phyloP scores from a whole-genome alignment of 2,797 vertebrate genomes.

The Microctenopoma stevenorrisi region DNA sequence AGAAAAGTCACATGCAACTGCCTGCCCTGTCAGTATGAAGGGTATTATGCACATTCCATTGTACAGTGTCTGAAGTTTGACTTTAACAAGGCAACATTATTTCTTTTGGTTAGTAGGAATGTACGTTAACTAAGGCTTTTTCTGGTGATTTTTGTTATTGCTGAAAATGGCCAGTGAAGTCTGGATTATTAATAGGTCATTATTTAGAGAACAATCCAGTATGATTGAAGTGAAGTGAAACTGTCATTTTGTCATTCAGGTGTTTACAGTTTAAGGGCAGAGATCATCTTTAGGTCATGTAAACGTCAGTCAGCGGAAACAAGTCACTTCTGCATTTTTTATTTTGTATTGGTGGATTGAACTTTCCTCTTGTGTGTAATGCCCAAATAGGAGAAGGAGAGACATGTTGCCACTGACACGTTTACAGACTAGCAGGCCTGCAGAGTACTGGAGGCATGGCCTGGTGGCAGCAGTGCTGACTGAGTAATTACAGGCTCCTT shows the following conservation, averaged over 20 bases:
- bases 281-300: too few species aligned
- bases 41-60: slow-evolving; percentile 49
- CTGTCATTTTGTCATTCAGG: too few species aligned
- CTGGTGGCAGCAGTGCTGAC: slow-evolving; percentile 81
- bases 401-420: slow-evolving; percentile 81
- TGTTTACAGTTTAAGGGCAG: too few species aligned
- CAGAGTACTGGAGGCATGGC: slow-evolving; percentile 74
- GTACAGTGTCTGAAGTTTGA: slow-evolving; percentile 53
- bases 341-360: slow-evolving; percentile 15
- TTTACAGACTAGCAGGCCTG: slow-evolving; percentile 69
- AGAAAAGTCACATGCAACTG: slow-evolving; percentile 59
- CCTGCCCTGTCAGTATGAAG: slow-evolving; percentile 50
- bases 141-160: not conserved
- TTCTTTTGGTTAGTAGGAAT: slow-evolving; percentile 30
- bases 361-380: slow-evolving; percentile 32
- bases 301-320: too few species aligned
- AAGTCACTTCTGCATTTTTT: slow-evolving; percentile 7
- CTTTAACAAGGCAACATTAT: slow-evolving; percentile 61
- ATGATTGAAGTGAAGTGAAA: not conserved
- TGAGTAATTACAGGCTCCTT: slow-evolving; percentile 89
- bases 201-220: not conserved
- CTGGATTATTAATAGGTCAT: not conserved
- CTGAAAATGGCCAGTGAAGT: slow-evolving; percentile 3
- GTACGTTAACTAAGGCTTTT: slow-evolving; percentile 17
- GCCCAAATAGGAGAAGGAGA: slow-evolving; percentile 46